Conservation (phyloP, 2,797 vertebrate genomes). For the Clamator glandarius region DNA sequence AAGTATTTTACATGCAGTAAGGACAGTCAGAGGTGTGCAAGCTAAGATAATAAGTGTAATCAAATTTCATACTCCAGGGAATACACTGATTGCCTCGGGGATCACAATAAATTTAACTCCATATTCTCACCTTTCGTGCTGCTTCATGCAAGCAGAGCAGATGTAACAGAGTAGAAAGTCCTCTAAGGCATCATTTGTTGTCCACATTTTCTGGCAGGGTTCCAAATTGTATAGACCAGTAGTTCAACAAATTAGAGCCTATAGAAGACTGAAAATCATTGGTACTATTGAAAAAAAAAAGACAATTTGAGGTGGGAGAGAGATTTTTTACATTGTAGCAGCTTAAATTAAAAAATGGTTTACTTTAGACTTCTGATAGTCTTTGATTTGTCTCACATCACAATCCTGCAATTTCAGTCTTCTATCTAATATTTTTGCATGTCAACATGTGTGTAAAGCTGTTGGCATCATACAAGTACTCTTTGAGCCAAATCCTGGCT, state of each 20-base stretch:
- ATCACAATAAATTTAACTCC: slow-evolving; percentile 27
- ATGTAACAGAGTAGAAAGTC: background rate
- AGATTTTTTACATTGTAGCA: background rate
- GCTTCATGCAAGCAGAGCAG: background rate
- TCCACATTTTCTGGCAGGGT: background rate
- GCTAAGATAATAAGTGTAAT: slow-evolving; percentile 64
- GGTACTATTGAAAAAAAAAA: background rate
- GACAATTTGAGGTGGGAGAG: fast-evolving
- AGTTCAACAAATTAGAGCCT: background rate
- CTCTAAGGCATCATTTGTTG: background rate
- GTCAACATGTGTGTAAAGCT: background rate
- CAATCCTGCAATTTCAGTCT: background rate
- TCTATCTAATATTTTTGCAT: background rate
- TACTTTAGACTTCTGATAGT: background rate
- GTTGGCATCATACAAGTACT: background rate
- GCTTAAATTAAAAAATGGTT: background rate
- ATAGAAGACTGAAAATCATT: background rate
- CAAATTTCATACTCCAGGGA: slow-evolving; percentile 67
- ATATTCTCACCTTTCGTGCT: background rate
- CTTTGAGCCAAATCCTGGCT: background rate
- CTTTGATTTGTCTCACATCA: background rate
- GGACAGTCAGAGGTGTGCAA: slow-evolving; percentile 50
- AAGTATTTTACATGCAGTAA: slow-evolving; percentile 49
- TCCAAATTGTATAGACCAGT: background rate
- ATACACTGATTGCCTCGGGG: slow-evolving; percentile 63